These are phyloP conservation scores for Porites cylindrica DNA, from an alignment of 92 coral and sea anemone genomes.

Conservation along the genomic window DNA sequence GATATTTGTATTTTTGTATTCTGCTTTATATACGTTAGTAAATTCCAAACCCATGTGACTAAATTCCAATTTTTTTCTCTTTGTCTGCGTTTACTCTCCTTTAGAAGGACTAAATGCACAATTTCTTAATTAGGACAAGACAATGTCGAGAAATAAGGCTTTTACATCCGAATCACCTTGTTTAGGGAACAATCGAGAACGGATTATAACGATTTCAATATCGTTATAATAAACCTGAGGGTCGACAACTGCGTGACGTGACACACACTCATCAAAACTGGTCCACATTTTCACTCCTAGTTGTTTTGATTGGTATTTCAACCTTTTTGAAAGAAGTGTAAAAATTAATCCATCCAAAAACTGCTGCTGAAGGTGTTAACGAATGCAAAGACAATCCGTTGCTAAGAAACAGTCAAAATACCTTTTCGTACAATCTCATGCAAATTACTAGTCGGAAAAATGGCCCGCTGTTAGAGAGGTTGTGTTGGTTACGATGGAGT, in stretches of 20 bases:
- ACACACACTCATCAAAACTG: not conserved
- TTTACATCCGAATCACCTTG: too few species aligned
- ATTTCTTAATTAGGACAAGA: too few species aligned
- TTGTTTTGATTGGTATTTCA: not conserved
- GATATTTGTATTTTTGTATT: too few species aligned
- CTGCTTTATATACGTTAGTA: too few species aligned
- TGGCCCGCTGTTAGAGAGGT: not conserved
- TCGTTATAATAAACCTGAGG: not conserved
- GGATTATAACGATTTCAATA: not conserved
- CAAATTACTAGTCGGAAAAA: not conserved
- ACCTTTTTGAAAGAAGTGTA: not conserved
- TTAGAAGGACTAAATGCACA: too few species aligned
- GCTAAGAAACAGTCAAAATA: slow-evolving; percentile 49
- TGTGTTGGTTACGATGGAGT: slow-evolving; percentile 41
- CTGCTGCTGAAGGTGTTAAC: slow-evolving; percentile 2
- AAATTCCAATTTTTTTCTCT: too few species aligned
- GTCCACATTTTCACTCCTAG: not conserved
- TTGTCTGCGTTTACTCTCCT: too few species aligned
- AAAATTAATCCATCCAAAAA: not conserved
- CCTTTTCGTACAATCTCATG: slow-evolving; percentile 34
- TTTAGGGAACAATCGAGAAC: not conserved
- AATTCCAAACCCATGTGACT: too few species aligned
- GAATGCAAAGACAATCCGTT: not conserved
- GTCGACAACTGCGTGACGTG: not conserved
- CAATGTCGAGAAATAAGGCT: too few species aligned